Evolutionary conservation across 2,888 invertebrate genomes (phyloP).

Genomic region (Psylliodes chrysocephalus): DNA sequence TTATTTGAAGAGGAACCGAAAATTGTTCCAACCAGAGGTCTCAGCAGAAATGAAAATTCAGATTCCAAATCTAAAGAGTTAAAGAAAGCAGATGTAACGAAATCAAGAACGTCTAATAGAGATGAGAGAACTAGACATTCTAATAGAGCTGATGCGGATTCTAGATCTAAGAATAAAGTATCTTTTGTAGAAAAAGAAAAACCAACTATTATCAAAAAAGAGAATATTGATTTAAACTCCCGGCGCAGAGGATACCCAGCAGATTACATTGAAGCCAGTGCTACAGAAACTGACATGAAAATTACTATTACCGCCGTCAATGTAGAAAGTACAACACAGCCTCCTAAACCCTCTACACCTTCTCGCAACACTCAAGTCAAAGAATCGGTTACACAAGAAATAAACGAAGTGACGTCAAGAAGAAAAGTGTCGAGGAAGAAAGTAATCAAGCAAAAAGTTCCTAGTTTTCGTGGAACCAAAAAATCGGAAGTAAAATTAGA

Average conservation of each 20-base stretch:
- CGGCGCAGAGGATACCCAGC: conserved; percentile 31
- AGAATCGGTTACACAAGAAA: conserved; percentile 58
- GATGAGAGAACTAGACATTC: not conserved
- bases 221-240: conserved; percentile 3
- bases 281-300: conserved; percentile 53
- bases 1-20: conserved; percentile 60
- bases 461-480: conserved; percentile 48
- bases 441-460: conserved; percentile 37
- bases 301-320: conserved; percentile 47
- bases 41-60: not conserved
- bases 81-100: not conserved
- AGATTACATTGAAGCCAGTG: conserved; percentile 50
- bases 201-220: too few relatives aligned
- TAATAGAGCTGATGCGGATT: not conserved
- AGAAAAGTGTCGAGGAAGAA: conserved; percentile 53
- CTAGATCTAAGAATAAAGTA: not conserved
- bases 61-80: not conserved
- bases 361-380: conserved; percentile 47
- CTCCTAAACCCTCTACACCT: too few relatives aligned
- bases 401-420: conserved; percentile 59
- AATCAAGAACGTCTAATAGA: not conserved
- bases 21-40: conserved; percentile 44
- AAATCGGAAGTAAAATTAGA: conserved; percentile 50
- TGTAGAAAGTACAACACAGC: conserved; percentile 51
- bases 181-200: conserved; percentile 7